Evolutionary conservation across 2,797 vertebrate genomes (phyloP).

Genomic region (Urocyon cinereoargenteus): DNA sequence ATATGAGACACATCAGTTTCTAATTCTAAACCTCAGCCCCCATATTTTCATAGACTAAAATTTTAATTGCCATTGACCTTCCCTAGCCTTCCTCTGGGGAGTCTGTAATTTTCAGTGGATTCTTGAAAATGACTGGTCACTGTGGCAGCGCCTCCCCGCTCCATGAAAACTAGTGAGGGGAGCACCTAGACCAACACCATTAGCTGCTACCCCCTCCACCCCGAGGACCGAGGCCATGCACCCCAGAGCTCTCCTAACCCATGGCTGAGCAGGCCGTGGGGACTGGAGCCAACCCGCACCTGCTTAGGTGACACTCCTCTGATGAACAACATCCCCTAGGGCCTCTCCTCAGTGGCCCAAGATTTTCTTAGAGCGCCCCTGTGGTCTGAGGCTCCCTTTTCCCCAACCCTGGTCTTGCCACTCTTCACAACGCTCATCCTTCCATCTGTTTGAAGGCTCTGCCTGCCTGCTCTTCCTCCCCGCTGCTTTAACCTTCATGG

Average conservation of each 20-base stretch:
- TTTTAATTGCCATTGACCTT: conserved; percentile 8
- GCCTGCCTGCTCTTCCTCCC: background rate
- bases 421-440: background rate
- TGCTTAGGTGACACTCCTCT: background rate
- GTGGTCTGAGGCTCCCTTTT: background rate
- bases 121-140: background rate
- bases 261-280: background rate
- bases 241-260: background rate
- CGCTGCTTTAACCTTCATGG: background rate
- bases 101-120: background rate
- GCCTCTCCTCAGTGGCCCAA: background rate
- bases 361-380: background rate
- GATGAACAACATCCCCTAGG: background rate
- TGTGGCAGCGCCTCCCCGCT: background rate
- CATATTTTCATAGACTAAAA: background rate
- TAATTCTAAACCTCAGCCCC: background rate
- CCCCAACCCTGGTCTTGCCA: no score
- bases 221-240: accelerated
- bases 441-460: background rate
- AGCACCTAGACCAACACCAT: no score
- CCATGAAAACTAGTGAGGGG: background rate
- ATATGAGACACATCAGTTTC: background rate
- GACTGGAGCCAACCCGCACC: accelerated
- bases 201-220: background rate
- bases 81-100: background rate